Evolutionary conservation across 2,888 invertebrate species (phyloP).

Genomic region (Nephrocerus scutellatus): DNA sequence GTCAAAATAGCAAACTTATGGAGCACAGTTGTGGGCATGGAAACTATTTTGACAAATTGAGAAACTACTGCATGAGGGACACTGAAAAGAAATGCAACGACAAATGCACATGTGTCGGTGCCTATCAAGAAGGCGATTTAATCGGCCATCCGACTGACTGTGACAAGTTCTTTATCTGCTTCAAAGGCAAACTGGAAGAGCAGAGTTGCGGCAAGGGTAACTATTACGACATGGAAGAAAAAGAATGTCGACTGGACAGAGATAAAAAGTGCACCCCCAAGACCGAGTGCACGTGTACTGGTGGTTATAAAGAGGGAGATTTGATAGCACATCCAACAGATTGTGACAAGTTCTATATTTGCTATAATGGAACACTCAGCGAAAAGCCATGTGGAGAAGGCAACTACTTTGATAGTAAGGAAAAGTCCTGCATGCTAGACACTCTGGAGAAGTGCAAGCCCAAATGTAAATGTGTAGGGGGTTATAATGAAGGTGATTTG

Average conservation of each 20-base stretch:
- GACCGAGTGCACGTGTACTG: constrained; percentile 19
- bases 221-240: constrained; percentile 1
- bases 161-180: constrained; percentile 30
- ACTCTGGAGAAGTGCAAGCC: constrained; percentile 6
- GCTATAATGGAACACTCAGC: constrained; percentile 20
- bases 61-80: no score
- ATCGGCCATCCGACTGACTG: constrained; percentile 28
- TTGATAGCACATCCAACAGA: constrained; percentile 20
- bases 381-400: constrained; percentile 26
- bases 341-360: constrained; percentile 24
- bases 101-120: constrained; percentile 26
- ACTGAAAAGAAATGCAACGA: no score
- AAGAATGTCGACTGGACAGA: no score
- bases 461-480: constrained; percentile 11
- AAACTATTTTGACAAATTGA: no score
- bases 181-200: constrained; percentile 24
- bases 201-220: constrained; percentile 31
- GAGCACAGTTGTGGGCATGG: constrained; percentile 26
- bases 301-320: constrained; percentile 25
- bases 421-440: constrained; percentile 7
- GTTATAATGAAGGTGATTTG: constrained; percentile 3
- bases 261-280: no score
- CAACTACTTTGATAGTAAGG: no score
- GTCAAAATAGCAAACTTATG: constrained; percentile 20
- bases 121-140: constrained; percentile 26